Evolutionary conservation across 2,113 vertebrate species (phyloP), one percentile per base, ranked within the genome.

Genomic region (Sterrhoptilus dennistouni): DNA sequence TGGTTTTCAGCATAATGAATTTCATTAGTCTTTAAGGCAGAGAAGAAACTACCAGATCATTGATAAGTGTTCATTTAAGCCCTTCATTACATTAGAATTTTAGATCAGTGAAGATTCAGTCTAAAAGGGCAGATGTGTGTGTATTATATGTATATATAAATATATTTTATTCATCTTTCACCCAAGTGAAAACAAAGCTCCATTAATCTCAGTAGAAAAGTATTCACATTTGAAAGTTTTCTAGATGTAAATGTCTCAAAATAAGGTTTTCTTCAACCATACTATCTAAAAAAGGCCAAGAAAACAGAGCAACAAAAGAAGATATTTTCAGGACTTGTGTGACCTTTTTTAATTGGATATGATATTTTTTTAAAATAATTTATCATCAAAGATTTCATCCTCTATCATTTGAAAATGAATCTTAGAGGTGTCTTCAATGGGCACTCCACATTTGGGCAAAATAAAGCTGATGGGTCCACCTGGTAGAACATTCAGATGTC

Each of bases 1-100:
- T 89, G 28, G 47, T 83, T 89, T 93, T 87, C 27, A 77, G 49
- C 47, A 71, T 95, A 92, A 95, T 80, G 35, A 95, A 70, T 94
- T 92, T 89, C 19, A 45, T 87, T 57, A 91, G 76, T 87, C 36
- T 90, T 90, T 69, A 63, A 78, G 35, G 56, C 18, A 79, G 47
- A 76, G 31, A 84, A 19, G 25, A 85, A 90, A 17, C 59, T 94
- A 76, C 42, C 9, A 76, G 17, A 50, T 61, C 49, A 57, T 13
- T 81, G 52, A 40, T 44, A 60, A 3, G 9, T 77, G 49, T 87
- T 78, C 4, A 61, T 82, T 66, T 45, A 84, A 89, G 72, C 33
- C n/a, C n/a, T 83, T 85, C 78, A 74, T 83, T 64, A 68, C 22
- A 77, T 80, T 92, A 78, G 68, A 87, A 93, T 93, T 85, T 91